phyloP scores from a whole-genome alignment of 2,888 invertebrate genomes.

The Stenolophus ochropezus region DNA sequence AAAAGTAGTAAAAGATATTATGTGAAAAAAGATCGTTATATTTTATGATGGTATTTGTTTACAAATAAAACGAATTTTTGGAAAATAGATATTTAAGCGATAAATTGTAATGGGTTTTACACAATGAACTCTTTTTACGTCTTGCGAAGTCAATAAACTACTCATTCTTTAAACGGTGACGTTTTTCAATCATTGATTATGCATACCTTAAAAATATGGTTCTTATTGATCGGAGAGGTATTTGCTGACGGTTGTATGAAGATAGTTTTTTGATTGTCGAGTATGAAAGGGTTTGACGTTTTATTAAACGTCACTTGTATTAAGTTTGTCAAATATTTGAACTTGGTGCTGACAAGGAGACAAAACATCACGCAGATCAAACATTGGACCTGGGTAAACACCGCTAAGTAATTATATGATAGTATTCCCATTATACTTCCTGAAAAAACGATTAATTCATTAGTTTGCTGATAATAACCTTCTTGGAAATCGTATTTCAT shows the following conservation, averaged over 20 bases:
- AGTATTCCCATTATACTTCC: slow-evolving; percentile 34
- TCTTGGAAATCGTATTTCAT: not conserved
- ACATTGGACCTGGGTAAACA: slow-evolving; percentile 50
- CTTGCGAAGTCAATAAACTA: too few relatives aligned
- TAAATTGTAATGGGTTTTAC: too few relatives aligned
- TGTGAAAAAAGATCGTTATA: too few relatives aligned
- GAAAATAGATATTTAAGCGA: too few relatives aligned
- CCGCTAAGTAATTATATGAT: slow-evolving; percentile 35
- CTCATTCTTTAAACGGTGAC: too few relatives aligned
- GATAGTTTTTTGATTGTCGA: slow-evolving; percentile 6
- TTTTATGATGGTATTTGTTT: too few relatives aligned
- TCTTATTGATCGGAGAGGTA: slow-evolving; percentile 7
- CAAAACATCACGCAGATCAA: slow-evolving; percentile 29
- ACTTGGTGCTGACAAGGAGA: slow-evolving; percentile 28
- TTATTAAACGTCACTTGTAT: slow-evolving; percentile 27
- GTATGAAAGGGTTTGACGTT: not conserved
- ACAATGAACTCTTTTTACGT: too few relatives aligned
- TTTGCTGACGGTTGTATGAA: slow-evolving; percentile 11
- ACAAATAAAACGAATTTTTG: too few relatives aligned
- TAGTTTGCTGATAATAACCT: not conserved
- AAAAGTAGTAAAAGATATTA: too few relatives aligned
- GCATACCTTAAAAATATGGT: slow-evolving; percentile 11
- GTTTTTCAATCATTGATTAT: not conserved
- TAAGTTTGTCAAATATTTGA: slow-evolving; percentile 33
- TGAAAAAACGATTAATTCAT: slow-evolving; percentile 7